phyloP scores from a whole-genome alignment of 2,797 vertebrate genomes.

The Rhinoraja longicauda region DNA sequence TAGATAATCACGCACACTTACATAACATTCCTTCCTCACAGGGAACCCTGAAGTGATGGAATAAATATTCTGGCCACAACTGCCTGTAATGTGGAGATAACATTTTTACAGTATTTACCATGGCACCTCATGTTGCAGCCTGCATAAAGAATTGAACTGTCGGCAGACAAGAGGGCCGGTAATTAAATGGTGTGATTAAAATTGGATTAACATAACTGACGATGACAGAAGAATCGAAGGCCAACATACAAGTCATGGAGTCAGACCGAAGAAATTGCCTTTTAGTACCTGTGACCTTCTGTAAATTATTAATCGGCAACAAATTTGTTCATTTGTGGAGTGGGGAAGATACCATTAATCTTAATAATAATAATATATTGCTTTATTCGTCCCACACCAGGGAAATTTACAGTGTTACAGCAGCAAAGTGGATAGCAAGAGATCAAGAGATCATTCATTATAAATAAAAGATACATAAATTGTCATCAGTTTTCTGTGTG shows the following conservation, averaged over 20 bases:
- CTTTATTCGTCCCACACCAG: too few relatives aligned
- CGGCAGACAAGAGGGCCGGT: constrained; percentile 48
- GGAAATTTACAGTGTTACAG: too few relatives aligned
- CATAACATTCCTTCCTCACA: constrained; percentile 51
- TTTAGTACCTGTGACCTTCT: constrained; percentile 48
- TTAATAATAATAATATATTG: too few relatives aligned
- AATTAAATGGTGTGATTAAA: constrained; percentile 52
- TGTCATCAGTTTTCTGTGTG: too few relatives aligned
- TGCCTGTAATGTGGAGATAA: constrained; percentile 49
- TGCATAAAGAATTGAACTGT: constrained; percentile 58
- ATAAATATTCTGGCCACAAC: constrained; percentile 49
- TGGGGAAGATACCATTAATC: constrained; percentile 46
- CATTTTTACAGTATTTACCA: constrained; percentile 53
- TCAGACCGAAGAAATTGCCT: constrained; percentile 44
- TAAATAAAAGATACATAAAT: too few relatives aligned
- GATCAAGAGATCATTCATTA: too few relatives aligned
- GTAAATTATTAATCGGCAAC: constrained; percentile 28
- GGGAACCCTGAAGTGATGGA: constrained; percentile 50
- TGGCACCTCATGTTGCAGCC: constrained; percentile 51
- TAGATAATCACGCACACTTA: constrained; percentile 48
- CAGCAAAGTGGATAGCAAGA: too few relatives aligned
- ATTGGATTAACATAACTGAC: constrained; percentile 49
- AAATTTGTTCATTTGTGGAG: constrained; percentile 25
- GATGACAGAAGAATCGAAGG: constrained; percentile 47
- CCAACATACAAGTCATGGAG: constrained; percentile 49